Percentiles rank a stretch among this genome's conserved stretches.
phyloP scores from a whole-genome alignment of 1,140 invertebrate species.

The Euwallacea similis region DNA sequence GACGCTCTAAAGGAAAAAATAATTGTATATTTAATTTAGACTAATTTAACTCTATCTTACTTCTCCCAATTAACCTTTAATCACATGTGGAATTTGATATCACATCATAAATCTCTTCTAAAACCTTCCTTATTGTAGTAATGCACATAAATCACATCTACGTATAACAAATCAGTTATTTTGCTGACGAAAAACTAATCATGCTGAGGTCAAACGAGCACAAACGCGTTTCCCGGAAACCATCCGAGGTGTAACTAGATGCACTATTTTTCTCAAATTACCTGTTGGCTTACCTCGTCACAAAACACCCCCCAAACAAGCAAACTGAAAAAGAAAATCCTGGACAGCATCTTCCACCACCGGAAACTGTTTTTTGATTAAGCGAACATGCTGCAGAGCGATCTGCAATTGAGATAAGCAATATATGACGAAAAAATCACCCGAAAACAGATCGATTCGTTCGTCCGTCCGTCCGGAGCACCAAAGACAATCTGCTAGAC shows the following conservation, averaged over 20 bases:
- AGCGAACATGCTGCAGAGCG: background rate
- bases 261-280: background rate
- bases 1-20: too few species aligned
- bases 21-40: too few species aligned
- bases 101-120: too few species aligned
- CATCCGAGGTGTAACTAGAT: background rate
- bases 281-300: constrained; percentile 5
- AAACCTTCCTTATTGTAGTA: too few species aligned
- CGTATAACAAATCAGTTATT: constrained; percentile 5
- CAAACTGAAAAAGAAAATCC: constrained; percentile 7
- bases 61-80: too few species aligned
- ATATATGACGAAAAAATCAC: constrained; percentile 1
- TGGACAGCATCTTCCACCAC: constrained; percentile 1
- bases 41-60: too few species aligned
- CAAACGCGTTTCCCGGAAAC: background rate
- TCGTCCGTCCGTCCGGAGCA: constrained; percentile 1
- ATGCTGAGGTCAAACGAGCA: background rate
- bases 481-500: constrained; percentile 14
- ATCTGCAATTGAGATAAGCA: background rate
- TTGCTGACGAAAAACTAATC: too few species aligned
- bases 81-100: too few species aligned
- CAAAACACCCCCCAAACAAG: constrained; percentile 1
- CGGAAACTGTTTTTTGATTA: background rate
- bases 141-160: background rate
- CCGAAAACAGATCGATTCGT: background rate